A percentile compares a stretch with the other conserved stretches of the same genome.
Conservation (phyloP, 2,888 invertebrate species). For the Machimus atricapillus region DNA sequence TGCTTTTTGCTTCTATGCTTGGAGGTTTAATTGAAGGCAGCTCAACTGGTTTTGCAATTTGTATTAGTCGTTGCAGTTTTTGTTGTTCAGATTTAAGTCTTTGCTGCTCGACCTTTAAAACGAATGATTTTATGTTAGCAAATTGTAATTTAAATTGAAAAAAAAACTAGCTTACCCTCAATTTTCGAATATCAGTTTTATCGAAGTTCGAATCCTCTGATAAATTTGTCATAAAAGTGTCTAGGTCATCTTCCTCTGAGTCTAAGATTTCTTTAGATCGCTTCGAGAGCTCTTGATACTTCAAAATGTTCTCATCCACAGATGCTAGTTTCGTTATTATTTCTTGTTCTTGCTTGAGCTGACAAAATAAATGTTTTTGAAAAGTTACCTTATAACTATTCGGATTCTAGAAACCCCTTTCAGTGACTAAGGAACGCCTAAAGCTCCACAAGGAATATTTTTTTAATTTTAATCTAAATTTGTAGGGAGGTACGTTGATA, state of each 20-base stretch:
- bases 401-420: background rate
- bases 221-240: constrained; percentile 81
- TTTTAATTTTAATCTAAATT: no score
- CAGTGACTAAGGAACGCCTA: no score
- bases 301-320: constrained; percentile 65
- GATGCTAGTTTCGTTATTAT: constrained; percentile 69
- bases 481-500: no score
- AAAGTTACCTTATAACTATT: background rate
- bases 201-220: constrained; percentile 67
- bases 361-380: constrained; percentile 17
- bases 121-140: background rate
- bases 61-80: constrained; percentile 74
- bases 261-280: constrained; percentile 53
- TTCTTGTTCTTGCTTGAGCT: constrained; percentile 56
- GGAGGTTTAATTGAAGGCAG: constrained; percentile 64
- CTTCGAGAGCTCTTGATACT: constrained; percentile 62
- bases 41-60: constrained; percentile 75
- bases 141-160: background rate
- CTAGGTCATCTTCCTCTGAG: constrained; percentile 74
- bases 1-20: constrained; percentile 47
- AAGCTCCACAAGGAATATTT: no score
- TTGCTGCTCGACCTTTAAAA: constrained; percentile 68
- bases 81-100: constrained; percentile 74
- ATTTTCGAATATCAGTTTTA: constrained; percentile 70
- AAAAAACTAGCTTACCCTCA: constrained; percentile 59